Base-by-base conservation (phyloP, 2,113 vertebrate species). In the Dunckerocampus dactyliophorus region DNA sequence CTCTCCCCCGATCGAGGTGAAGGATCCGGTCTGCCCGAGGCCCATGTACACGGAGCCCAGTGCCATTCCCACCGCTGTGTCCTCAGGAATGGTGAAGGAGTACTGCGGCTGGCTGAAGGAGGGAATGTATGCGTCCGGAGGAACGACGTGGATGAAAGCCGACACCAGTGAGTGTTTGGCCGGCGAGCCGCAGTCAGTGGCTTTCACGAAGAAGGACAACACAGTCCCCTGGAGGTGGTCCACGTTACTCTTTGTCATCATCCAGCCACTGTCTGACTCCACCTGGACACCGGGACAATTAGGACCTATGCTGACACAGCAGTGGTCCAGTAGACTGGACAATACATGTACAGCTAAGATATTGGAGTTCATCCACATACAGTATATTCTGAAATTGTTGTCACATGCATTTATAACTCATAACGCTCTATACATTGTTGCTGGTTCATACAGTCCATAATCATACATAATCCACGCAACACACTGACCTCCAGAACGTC, bases 211-310 rank as follows among this genome's bases (percentile, higher is more conserved):
- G 84, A 98, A 99, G 0, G 96, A 98, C 46, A 96, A 85, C 59
- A 98, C 91, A 0, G 94, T 95, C 55, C 93, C 95, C 88, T 92
- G 93, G 45, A 94, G 87, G 58, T 96, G 95, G 65, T 89, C 91
- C 77, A 99, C 92, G 20, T 81, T 92, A 74, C 95, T 95, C 72
- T 97, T 98, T 8, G 96, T 98, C 74, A 97, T 94, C 93, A 99
- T 97, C 96, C 95, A 98, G 15, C 97, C 97, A 48, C 94, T 98
- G 88, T 99, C 96, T 4, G 94, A 89, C 76, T 98, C 96, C 52
- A 89, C 88, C 88, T 89, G 74, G 7, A 7, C 11, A 65, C 10
- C 37, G 39, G 1, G 9, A 67, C 50, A 69, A 47, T 43, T 2
- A 1, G 20, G 21, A 45, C 5, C 9, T 31, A 31, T 31, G 51